Evolutionary conservation across 2,797 vertebrate genomes (phyloP).

Genomic region (Cichlasoma orientale): DNA sequence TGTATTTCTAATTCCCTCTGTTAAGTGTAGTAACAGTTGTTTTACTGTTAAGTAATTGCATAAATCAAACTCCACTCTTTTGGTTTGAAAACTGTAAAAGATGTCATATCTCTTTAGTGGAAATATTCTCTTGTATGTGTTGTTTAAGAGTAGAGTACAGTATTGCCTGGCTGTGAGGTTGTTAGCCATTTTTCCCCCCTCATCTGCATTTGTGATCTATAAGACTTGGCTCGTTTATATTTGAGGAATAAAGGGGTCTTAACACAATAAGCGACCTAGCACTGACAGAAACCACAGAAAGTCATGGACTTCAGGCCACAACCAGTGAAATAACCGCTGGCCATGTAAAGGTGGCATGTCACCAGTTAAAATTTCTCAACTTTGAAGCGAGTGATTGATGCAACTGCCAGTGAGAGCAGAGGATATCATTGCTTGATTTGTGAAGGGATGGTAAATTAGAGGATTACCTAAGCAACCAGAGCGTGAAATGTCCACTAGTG

Average conservation of each 20-base stretch:
- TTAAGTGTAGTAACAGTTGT: not conserved
- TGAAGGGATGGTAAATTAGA: not conserved
- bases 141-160: not conserved
- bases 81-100: not conserved
- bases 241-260: not conserved
- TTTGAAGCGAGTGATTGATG: too few species aligned
- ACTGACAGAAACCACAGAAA: not conserved
- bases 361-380: not conserved
- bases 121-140: not conserved
- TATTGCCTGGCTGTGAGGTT: too few species aligned
- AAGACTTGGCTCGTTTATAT: not conserved
- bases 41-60: not conserved
- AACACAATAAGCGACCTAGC: not conserved
- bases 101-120: not conserved
- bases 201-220: not conserved
- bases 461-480: not conserved
- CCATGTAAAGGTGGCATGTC: not conserved
- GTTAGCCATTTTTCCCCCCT: too few species aligned
- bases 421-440: not conserved
- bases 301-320: not conserved
- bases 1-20: not conserved
- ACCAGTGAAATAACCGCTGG: not conserved
- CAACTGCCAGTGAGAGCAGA: too few species aligned
- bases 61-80: not conserved
- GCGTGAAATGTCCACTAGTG: not conserved